These are phyloP conservation scores for Meleagris gallopavo DNA, from an alignment of 2,113 vertebrate species.

Conservation along the genomic window DNA sequence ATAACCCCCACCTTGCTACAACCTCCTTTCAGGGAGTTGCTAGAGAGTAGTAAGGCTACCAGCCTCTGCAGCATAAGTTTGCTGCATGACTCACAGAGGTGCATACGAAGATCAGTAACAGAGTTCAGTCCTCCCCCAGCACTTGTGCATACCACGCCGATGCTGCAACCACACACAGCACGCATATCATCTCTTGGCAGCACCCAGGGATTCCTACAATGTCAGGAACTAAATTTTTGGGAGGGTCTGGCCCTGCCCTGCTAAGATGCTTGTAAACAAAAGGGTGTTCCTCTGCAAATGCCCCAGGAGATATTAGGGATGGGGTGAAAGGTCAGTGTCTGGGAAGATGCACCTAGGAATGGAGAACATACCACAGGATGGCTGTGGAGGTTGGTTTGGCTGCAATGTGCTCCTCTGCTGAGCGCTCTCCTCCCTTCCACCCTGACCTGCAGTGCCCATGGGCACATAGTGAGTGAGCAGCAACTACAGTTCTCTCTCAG, in stretches of 20 bases:
- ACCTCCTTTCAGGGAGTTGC: too few relatives aligned
- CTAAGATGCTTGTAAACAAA: background rate
- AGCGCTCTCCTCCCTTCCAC: background rate
- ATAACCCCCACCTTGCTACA: too few relatives aligned
- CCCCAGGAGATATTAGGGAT: background rate
- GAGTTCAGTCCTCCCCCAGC: background rate
- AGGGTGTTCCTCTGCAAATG: background rate
- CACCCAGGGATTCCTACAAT: background rate
- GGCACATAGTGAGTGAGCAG: background rate
- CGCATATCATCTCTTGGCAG: background rate
- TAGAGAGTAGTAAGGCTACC: background rate
- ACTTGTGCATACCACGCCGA: background rate
- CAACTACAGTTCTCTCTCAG: background rate
- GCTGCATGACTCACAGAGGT: background rate
- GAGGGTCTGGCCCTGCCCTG: background rate
- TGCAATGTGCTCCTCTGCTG: rapidly evolving
- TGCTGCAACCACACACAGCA: background rate
- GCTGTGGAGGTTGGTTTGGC: background rate
- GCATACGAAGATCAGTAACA: background rate
- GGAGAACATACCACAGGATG: background rate
- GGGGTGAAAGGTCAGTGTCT: background rate
- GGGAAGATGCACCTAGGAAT: background rate
- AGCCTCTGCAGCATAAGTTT: background rate
- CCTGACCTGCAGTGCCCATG: background rate
- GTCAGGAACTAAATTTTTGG: background rate